Conservation (phyloP, 2,888 invertebrate genomes). For the Tetanocera ferruginea region DNA sequence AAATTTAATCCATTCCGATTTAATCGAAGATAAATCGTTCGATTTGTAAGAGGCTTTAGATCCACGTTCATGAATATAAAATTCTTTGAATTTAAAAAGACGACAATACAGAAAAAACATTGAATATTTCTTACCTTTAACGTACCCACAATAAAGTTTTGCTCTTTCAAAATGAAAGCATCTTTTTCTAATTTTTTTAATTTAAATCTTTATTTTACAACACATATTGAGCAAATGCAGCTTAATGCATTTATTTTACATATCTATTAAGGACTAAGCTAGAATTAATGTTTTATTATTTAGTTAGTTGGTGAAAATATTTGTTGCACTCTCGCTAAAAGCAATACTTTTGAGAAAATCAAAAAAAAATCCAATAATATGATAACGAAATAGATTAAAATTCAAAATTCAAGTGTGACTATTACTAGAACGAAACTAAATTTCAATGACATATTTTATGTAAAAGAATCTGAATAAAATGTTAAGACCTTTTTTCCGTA, state of each 20-base stretch:
- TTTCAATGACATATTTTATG: too few relatives aligned
- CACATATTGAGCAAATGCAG: slow-evolving; percentile 25
- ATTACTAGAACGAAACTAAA: background rate
- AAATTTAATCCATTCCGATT: too few relatives aligned
- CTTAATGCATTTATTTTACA: slow-evolving; percentile 26
- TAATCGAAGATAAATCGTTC: too few relatives aligned
- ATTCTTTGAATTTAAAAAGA: too few relatives aligned
- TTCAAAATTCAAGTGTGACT: background rate
- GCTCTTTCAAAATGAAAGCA: background rate
- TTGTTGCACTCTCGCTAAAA: background rate
- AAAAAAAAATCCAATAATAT: background rate
- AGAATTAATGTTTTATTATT: background rate
- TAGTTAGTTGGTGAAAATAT: background rate
- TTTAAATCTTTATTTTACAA: slow-evolving; percentile 35
- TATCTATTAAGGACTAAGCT: slow-evolving; percentile 12
- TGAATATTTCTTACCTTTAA: too few relatives aligned
- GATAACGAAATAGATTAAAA: background rate
- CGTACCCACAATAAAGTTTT: background rate
- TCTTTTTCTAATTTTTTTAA: background rate
- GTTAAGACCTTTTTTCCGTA: too few relatives aligned
- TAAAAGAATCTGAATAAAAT: too few relatives aligned
- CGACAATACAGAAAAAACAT: too few relatives aligned
- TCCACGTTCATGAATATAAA: too few relatives aligned
- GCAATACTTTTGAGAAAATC: background rate
- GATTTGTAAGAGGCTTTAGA: too few relatives aligned